These are phyloP conservation scores for Mesodorylaimus sp. DNA, from an alignment of 2,888 invertebrate genomes.

Conservation along the genomic window DNA sequence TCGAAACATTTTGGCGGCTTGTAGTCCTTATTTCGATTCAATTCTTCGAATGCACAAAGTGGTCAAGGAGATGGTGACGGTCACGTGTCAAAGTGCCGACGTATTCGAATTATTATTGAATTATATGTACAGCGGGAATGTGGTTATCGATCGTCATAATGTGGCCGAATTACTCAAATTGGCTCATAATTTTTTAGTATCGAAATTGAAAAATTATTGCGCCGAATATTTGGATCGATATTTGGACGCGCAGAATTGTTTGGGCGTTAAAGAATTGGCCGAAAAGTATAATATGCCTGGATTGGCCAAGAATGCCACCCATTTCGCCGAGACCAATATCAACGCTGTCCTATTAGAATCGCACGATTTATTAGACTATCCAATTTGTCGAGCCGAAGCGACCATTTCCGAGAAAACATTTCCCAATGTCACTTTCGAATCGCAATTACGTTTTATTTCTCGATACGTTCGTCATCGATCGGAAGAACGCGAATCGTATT, in stretches of 20 bases:
- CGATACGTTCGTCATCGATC: conserved; percentile 41
- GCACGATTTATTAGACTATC: neutral
- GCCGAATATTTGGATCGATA: conserved; percentile 46
- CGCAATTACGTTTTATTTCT: conserved; percentile 36
- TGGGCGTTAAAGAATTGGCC: conserved; percentile 44
- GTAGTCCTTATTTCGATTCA: conserved; percentile 47
- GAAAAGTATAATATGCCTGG: conserved; percentile 43
- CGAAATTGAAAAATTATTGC: conserved; percentile 43
- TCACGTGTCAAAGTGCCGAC: conserved; percentile 42
- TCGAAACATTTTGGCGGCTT: conserved; percentile 44
- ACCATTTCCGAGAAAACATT: too few species aligned
- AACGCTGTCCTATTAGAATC: conserved; percentile 20
- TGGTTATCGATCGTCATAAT: conserved; percentile 42
- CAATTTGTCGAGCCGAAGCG: too few species aligned
- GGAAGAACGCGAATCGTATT: conserved; percentile 38
- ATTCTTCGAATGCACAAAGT: conserved; percentile 39
- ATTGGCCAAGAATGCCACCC: conserved; percentile 41
- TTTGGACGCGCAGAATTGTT: conserved; percentile 44
- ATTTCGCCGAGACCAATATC: conserved; percentile 40
- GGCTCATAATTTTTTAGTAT: conserved; percentile 43
- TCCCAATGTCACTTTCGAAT: too few species aligned
- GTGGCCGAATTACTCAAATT: conserved; percentile 45
- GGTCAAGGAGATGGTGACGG: conserved; percentile 38
- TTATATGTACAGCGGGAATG: conserved; percentile 48
- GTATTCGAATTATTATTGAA: conserved; percentile 43